A percentile compares a stretch with the other conserved stretches of the same genome.
Evolutionary conservation across 2,888 invertebrate species (phyloP).

Genomic region (Pollenia griseotomentosa): DNA sequence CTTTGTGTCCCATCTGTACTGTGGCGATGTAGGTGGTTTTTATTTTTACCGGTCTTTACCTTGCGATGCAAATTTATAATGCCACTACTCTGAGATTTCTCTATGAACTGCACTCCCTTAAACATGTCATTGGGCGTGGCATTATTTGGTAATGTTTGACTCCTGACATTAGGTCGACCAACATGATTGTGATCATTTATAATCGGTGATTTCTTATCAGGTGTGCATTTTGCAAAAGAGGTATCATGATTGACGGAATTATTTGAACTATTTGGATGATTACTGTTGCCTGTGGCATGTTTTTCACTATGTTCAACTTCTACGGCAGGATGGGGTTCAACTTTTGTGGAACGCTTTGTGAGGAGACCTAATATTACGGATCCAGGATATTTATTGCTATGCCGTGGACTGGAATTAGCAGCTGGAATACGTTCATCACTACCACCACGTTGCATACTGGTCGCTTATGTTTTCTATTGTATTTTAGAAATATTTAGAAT

Average conservation of each 20-base stretch:
- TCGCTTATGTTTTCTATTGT: neutral
- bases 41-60: slow-evolving; percentile 78
- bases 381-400: slow-evolving; percentile 77
- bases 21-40: slow-evolving; percentile 78
- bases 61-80: slow-evolving; percentile 80
- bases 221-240: slow-evolving; percentile 82
- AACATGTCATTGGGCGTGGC: slow-evolving; percentile 65
- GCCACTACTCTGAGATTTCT: slow-evolving; percentile 79
- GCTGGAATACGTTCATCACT: slow-evolving; percentile 81
- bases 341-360: slow-evolving; percentile 83
- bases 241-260: slow-evolving; percentile 77
- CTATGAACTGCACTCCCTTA: slow-evolving; percentile 68
- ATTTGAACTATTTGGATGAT: slow-evolving; percentile 17
- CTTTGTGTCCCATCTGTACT: slow-evolving; percentile 81
- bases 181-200: slow-evolving; percentile 71
- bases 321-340: slow-evolving; percentile 82
- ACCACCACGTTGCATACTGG: slow-evolving; percentile 72
- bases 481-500: slow-evolving; percentile 27
- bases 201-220: slow-evolving; percentile 73
- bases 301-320: slow-evolving; percentile 63
- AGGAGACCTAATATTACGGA: slow-evolving; percentile 80
- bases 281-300: slow-evolving; percentile 47
- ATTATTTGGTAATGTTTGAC: slow-evolving; percentile 78
- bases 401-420: slow-evolving; percentile 78
- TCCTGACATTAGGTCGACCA: slow-evolving; percentile 73